These are phyloP conservation scores for Hypolimnas misippus DNA, from an alignment of 2,888 invertebrate genomes.

Conservation along the genomic window DNA sequence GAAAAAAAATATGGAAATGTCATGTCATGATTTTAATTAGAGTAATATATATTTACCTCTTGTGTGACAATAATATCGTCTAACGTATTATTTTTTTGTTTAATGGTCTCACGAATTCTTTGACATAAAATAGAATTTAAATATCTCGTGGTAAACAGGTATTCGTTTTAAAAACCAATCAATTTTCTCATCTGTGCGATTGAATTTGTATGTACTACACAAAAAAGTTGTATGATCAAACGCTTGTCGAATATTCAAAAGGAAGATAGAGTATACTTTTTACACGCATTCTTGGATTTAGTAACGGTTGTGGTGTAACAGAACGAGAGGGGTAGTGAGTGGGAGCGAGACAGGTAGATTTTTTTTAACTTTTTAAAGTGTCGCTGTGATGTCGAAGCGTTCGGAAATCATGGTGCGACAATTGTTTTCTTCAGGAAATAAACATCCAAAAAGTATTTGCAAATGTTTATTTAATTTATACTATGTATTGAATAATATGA, in stretches of 20 bases:
- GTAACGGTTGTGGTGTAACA: slow-evolving; percentile 58
- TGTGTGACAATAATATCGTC: no score
- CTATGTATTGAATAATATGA: no score
- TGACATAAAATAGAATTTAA: not conserved
- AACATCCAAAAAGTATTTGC: no score
- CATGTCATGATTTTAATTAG: no score
- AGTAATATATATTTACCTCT: no score
- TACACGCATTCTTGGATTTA: slow-evolving; percentile 67
- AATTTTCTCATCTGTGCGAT: slow-evolving; percentile 13
- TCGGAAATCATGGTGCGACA: not conserved
- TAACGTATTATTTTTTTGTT: not conserved
- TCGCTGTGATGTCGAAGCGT: not conserved
- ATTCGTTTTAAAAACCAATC: not conserved
- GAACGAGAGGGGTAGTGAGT: slow-evolving; percentile 34
- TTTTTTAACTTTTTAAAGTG: slow-evolving; percentile 1
- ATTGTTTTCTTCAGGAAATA: slow-evolving; percentile 6
- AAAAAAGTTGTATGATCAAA: slow-evolving; percentile 28
- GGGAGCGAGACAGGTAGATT: slow-evolving; percentile 46
- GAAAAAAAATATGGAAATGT: no score
- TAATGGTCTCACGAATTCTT: not conserved
- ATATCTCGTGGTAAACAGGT: slow-evolving; percentile 1
- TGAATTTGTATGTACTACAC: slow-evolving; percentile 9
- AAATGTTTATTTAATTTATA: no score
- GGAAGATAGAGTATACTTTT: slow-evolving; percentile 62
- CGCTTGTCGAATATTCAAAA: slow-evolving; percentile 48